These are phyloP conservation scores for Oreotrochilus melanogaster DNA, from an alignment of 2,113 vertebrate genomes.

Conservation along the genomic window DNA sequence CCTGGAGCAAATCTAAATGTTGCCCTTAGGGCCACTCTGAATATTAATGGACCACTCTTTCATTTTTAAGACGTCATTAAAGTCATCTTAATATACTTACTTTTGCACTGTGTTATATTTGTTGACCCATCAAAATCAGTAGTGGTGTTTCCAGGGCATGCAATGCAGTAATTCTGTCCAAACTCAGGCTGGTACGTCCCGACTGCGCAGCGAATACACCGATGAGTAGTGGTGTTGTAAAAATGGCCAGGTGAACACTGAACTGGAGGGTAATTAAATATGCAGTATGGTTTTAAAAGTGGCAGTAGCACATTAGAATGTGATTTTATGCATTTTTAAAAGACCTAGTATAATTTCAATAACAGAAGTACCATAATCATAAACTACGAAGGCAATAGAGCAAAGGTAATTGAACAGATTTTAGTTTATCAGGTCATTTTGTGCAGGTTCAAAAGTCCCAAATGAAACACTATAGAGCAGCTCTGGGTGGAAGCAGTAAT, in stretches of 20 bases:
- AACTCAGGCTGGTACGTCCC: slow-evolving; percentile 94
- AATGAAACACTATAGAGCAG: neutral
- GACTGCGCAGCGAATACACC: slow-evolving; percentile 91
- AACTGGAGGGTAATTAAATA: slow-evolving; percentile 77
- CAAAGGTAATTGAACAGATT: neutral
- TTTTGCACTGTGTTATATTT: slow-evolving; percentile 96
- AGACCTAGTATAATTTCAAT: neutral
- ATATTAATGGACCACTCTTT: neutral
- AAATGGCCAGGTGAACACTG: slow-evolving; percentile 97
- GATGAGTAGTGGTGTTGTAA: slow-evolving; percentile 94
- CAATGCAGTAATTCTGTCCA: slow-evolving; percentile 91
- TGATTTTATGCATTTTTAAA: neutral
- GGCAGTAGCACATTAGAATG: neutral
- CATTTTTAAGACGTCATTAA: neutral
- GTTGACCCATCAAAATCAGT: slow-evolving; percentile 98
- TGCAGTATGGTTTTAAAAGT: neutral
- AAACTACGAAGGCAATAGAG: neutral
- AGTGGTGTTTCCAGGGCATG: slow-evolving; percentile 95
- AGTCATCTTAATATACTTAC: slow-evolving; percentile 74
- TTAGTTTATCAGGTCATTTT: neutral
- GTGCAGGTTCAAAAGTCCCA: neutral
- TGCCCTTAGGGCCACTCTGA: neutral
- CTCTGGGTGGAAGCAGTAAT: neutral
- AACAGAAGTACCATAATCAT: neutral
- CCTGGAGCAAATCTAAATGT: neutral